Base-by-base conservation (phyloP, 2,113 vertebrate species). In the Smithornis capensis region DNA sequence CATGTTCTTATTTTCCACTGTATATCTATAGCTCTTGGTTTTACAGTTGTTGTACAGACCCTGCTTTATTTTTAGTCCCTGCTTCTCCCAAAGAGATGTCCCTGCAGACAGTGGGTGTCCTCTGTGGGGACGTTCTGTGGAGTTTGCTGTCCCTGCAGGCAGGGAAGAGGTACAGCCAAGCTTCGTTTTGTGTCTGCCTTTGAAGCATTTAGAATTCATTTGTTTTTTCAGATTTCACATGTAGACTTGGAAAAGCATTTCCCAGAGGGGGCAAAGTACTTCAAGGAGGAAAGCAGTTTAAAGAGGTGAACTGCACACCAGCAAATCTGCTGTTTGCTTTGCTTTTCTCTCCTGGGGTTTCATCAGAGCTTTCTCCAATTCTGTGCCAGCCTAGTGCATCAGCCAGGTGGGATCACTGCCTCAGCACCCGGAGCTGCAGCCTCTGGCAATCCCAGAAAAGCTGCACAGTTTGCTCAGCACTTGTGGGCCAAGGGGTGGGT, bases 11-110 rank as follows among this genome's bases (percentile, higher is more conserved):
- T 69, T 79, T 74, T 57, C 71, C 74, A 53, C 3, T 37, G n/a
- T 65, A 0, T 62, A 73, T 45, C 57, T 60, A 1, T 5, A 53
- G 80, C 75, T 96, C 82, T 87, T 53, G 47, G 28, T 31, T 57
- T 69, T 80, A 19, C 63, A 44, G 45, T 93, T 86, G 70, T 71
- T 91, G 68, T 95, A 15, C 57, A 87, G 82, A 47, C 19, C 22
- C 42, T 45, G 52, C 42, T 56, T 82, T 97, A 76, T 73, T 96
- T 92, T 95, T 75, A 82, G 92, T 9, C 4, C 55, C 17, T 49
- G 64, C 37, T 86, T 11, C 12, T 7, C 38, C 31, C 70, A 44
- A 42, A 37, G 71, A 50, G 47, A 25, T 4, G 10, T 84, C 73
- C 75, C 89, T 94, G 87, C 42, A 62, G 89, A 76, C 23, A 25